Evolutionary conservation across 2,888 invertebrate genomes (phyloP).

Genomic region (Aleiodes alternator): DNA sequence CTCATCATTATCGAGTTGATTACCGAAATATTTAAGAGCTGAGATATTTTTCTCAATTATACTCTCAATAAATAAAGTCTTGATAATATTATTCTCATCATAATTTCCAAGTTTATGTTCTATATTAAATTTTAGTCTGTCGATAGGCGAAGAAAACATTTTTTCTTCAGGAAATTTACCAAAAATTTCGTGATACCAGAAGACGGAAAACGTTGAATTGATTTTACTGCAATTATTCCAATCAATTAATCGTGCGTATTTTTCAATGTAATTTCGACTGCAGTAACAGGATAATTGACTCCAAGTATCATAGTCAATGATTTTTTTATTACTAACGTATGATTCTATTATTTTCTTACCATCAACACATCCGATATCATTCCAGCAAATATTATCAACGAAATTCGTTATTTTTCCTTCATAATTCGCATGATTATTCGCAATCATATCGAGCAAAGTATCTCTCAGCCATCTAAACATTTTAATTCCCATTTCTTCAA

Average conservation of each 20-base stretch:
- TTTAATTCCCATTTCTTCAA: neutral
- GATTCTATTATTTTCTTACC: neutral
- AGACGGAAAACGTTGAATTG: too few relatives aligned
- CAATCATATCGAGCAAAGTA: neutral
- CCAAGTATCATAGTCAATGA: neutral
- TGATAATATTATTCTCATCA: neutral
- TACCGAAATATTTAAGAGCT: neutral
- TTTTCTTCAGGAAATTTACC: too few relatives aligned
- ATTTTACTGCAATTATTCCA: neutral
- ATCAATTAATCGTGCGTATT: neutral
- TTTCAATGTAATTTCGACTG: neutral
- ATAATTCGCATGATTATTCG: neutral
- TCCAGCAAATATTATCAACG: neutral
- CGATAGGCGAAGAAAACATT: too few relatives aligned
- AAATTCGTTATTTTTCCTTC: neutral
- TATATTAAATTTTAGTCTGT: too few relatives aligned
- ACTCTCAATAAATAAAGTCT: neutral
- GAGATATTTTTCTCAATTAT: neutral
- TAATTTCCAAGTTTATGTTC: neutral
- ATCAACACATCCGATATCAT: slow-evolving; percentile 7
- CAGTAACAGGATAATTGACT: neutral
- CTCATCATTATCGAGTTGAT: neutral
- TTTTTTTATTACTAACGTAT: neutral
- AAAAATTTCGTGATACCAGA: too few relatives aligned
- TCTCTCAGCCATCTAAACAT: neutral